phyloP scores from a whole-genome alignment of 2,113 vertebrate species.

The Oreotrochilus melanogaster region DNA sequence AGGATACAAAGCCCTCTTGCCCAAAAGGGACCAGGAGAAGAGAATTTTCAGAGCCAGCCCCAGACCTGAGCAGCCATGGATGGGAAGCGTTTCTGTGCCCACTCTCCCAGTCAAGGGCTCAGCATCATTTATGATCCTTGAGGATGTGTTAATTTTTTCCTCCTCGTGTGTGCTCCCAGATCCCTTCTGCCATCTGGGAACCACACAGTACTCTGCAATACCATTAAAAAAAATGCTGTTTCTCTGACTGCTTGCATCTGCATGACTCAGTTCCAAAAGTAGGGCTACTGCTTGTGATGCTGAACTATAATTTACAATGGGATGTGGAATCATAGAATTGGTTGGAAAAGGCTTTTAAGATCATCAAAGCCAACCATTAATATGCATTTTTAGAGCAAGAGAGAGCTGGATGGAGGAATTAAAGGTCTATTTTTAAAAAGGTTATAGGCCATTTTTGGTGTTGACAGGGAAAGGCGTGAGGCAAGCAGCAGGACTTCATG shows the following conservation, averaged over 20 bases:
- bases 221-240: background rate
- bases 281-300: background rate
- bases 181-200: conserved; percentile 8
- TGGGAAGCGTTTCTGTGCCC: background rate
- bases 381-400: background rate
- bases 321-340: no score
- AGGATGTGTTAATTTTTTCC: background rate
- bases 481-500: background rate
- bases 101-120: background rate
- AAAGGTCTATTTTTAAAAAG: background rate
- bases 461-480: background rate
- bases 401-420: background rate
- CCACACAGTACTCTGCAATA: background rate
- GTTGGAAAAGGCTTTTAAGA: no score
- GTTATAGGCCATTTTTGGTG: background rate
- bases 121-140: background rate
- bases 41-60: background rate
- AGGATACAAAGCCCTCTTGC: background rate
- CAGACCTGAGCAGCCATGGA: background rate
- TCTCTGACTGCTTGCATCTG: background rate
- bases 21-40: background rate
- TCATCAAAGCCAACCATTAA: no score
- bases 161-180: background rate
- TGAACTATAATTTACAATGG: fast-evolving
- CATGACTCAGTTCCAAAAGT: background rate